Base-by-base conservation (phyloP, 1,140 invertebrate species). In the Brevipalpus yothersi region DNA sequence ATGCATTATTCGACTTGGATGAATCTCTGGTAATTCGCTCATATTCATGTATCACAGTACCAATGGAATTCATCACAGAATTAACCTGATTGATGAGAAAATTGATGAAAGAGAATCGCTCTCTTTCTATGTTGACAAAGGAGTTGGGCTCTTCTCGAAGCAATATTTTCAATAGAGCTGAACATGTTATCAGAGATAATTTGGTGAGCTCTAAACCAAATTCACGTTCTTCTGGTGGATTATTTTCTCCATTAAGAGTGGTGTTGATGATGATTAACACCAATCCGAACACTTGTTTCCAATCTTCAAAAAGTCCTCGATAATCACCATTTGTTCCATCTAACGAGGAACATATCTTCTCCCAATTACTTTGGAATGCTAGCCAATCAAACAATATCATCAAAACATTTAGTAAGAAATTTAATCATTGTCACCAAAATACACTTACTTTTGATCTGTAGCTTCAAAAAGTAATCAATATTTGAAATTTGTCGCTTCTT, bases 401-500 rank as follows among this genome's bases (percentile, higher is more conserved):
- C 10, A n/a, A 17, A 4, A 1, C 10, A 51, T 7, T n/a, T 19
- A 19, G 21, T 13, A 1, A n/a, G 45, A 42, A 12, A 1, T 23
- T 23, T 2, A 42, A 11, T 39, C 53, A 47, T 21, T 41, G 42
- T 23, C 47, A 57, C 9, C 15, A 21, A 13, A 45, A 47, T 40
- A 39, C 7, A 23, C 67, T 65, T 64, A 73, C 72, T 63, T 58
- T 69, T 67, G 61, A 69, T 66, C 64, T 70, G 68, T 58, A 68
- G 70, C 61, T 68, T 68, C 10, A 72, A 65, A 59, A 70, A 73
- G 63, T 70, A 71, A 2, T 66, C 59, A 13, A 73, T 66, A 53
- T 70, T 72, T 58, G 71, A 69, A 3, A 73, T 59, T 49, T 73
- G 71, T 49, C 68, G 59, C 54, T 72, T 71, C 61, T 69, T 68